Conservation (phyloP, 2,888 invertebrate species). For the Torymus auratus region DNA sequence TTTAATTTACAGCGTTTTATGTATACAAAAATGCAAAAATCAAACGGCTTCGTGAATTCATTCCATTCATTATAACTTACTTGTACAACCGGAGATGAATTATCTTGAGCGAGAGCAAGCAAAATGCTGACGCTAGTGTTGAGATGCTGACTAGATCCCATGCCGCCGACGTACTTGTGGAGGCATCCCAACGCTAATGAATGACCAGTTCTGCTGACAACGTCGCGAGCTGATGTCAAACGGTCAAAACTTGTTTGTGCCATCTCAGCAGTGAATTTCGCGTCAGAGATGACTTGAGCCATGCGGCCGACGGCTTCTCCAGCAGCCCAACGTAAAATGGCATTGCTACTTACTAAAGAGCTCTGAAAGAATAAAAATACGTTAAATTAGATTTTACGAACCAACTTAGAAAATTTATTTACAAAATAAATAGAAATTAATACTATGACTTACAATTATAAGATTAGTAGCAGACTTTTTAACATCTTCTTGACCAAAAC, state of each 20-base stretch:
- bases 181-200: conserved; percentile 96
- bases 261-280: conserved; percentile 91
- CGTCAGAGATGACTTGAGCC: conserved; percentile 92
- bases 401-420: too few species aligned
- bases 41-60: neutral
- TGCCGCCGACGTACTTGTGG: conserved; percentile 96
- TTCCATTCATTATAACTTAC: conserved; percentile 74
- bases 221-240: conserved; percentile 91
- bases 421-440: neutral
- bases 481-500: conserved; percentile 92
- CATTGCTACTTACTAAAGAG: conserved; percentile 86
- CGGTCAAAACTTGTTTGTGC: conserved; percentile 94
- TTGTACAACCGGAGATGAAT: conserved; percentile 95
- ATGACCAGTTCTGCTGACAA: conserved; percentile 90
- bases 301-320: conserved; percentile 96
- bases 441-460: conserved; percentile 81
- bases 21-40: neutral
- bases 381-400: neutral
- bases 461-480: conserved; percentile 89
- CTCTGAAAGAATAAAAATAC: conserved; percentile 76
- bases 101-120: conserved; percentile 95
- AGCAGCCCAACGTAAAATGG: conserved; percentile 93
- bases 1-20: neutral
- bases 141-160: conserved; percentile 96
- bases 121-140: conserved; percentile 96